These are phyloP conservation scores for Chelonia mydas DNA, from an alignment of 2,797 vertebrate species.

Conservation along the genomic window DNA sequence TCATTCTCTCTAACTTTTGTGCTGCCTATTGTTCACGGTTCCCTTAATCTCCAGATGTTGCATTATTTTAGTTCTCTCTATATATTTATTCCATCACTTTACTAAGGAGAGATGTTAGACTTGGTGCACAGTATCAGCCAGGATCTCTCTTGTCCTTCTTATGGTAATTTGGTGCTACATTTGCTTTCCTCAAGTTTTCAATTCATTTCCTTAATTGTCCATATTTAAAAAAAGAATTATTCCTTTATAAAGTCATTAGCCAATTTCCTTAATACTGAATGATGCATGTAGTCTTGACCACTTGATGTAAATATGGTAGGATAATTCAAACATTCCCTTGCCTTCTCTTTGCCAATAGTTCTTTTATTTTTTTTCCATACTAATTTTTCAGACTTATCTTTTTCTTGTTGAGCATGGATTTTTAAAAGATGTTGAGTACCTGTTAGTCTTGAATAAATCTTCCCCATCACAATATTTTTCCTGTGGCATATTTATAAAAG, in stretches of 20 bases:
- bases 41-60: background rate
- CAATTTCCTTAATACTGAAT: background rate
- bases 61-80: background rate
- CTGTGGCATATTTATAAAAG: background rate
- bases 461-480: background rate
- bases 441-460: background rate
- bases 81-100: too few species aligned
- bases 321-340: background rate
- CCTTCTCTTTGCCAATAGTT: background rate
- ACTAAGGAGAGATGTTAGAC: too few species aligned
- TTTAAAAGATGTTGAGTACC: background rate
- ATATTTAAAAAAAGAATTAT: background rate
- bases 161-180: background rate
- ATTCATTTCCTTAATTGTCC: background rate
- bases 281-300: rapidly evolving
- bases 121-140: too few species aligned
- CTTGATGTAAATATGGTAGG: background rate
- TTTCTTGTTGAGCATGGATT: too few species aligned
- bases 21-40: too few species aligned
- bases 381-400: background rate
- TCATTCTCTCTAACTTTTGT: background rate
- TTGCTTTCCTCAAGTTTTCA: background rate
- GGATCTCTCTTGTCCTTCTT: too few species aligned
- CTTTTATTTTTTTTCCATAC: background rate
- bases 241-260: background rate